These are phyloP conservation scores for Nasonia longicornis DNA, from an alignment of 1,140 invertebrate species.

Conservation along the genomic window DNA sequence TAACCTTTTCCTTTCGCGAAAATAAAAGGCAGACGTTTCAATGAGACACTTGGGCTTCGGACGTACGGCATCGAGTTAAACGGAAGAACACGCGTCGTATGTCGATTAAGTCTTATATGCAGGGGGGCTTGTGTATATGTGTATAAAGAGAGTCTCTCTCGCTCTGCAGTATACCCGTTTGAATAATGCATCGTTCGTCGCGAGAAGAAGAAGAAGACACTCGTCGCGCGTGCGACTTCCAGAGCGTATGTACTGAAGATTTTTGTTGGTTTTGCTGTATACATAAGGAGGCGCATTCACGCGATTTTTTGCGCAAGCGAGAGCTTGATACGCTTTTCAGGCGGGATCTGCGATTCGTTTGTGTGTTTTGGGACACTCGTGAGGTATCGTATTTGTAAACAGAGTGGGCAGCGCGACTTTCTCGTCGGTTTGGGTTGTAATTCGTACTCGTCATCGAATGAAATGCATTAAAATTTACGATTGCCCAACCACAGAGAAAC, in stretches of 20 bases:
- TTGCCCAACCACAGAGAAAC: no score
- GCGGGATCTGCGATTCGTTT: neutral
- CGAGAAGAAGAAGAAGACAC: conserved; percentile 7
- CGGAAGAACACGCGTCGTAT: neutral
- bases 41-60: neutral
- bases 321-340: neutral
- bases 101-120: neutral
- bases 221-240: neutral
- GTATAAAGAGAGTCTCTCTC: conserved; percentile 7
- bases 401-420: no score
- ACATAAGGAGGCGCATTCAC: neutral
- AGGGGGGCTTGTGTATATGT: neutral
- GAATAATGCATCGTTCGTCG: conserved; percentile 28
- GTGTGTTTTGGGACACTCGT: no score
- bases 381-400: no score
- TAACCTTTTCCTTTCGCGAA: neutral
- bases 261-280: neutral
- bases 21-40: neutral
- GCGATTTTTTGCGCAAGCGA: neutral
- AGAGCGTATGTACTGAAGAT: neutral
- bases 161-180: neutral
- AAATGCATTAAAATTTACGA: no score
- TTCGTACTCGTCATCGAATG: no score
- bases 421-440: no score
- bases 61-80: neutral